phyloP scores from a whole-genome alignment of 2,888 invertebrate genomes.

The Griposia aprilina region DNA sequence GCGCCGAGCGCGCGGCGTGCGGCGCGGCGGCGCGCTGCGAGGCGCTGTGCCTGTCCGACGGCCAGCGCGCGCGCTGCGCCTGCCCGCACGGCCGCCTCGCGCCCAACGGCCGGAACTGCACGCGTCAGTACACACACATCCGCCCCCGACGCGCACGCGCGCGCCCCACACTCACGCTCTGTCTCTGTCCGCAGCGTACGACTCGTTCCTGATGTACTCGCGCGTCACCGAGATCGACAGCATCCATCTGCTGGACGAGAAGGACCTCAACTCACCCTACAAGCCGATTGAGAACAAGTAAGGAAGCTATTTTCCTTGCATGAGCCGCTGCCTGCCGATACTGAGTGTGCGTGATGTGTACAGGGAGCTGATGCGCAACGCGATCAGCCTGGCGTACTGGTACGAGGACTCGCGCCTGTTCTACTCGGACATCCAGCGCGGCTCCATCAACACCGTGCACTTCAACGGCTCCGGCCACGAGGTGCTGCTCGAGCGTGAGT shows the following conservation, averaged over 20 bases:
- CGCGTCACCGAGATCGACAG: slow-evolving; percentile 95
- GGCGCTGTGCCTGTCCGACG: slow-evolving; percentile 94
- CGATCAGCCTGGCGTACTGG: slow-evolving; percentile 96
- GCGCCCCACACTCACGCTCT: not conserved
- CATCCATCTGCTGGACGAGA: slow-evolving; percentile 93
- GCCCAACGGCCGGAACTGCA: slow-evolving; percentile 92
- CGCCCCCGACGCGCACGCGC: not conserved
- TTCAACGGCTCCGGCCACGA: slow-evolving; percentile 95
- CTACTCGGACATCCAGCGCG: slow-evolving; percentile 97
- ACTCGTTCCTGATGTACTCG: slow-evolving; percentile 96
- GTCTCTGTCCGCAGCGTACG: slow-evolving; percentile 91
- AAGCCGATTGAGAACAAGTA: slow-evolving; percentile 92
- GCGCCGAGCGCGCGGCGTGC: slow-evolving; percentile 83
- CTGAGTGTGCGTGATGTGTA: not conserved
- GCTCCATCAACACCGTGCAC: slow-evolving; percentile 94
- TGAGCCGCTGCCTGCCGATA: not conserved
- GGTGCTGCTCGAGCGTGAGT: slow-evolving; percentile 92
- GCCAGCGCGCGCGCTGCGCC: slow-evolving; percentile 92
- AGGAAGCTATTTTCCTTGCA: not conserved
- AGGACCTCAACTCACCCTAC: slow-evolving; percentile 94
- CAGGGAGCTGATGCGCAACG: slow-evolving; percentile 94
- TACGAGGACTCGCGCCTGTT: slow-evolving; percentile 93
- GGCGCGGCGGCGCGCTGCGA: slow-evolving; percentile 90
- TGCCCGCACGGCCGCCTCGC: slow-evolving; percentile 95
- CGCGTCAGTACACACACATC: slow-evolving; percentile 77